phyloP scores from a whole-genome alignment of 2,888 invertebrate species.

The Apantesis nais region DNA sequence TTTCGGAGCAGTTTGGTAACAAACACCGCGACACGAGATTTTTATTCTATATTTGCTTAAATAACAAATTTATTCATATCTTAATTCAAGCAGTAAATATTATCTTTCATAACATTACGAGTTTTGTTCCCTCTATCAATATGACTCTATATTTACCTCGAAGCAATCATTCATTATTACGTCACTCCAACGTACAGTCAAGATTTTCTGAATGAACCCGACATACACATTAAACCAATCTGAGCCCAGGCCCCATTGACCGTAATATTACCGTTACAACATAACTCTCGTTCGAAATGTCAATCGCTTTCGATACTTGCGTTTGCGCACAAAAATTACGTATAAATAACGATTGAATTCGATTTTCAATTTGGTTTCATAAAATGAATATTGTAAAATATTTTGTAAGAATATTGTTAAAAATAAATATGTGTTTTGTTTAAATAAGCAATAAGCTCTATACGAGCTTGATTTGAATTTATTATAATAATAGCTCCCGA shows the following conservation, averaged over 20 bases:
- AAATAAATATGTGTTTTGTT: background rate
- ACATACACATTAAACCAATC: conserved; percentile 41
- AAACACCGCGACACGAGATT: no score
- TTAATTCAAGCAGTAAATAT: background rate
- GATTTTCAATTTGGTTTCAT: conserved; percentile 16
- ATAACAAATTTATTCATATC: no score
- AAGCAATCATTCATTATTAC: conserved; percentile 8
- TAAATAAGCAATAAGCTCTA: no score
- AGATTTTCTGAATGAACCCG: conserved; percentile 34
- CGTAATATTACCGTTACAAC: conserved; percentile 49
- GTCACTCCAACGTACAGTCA: conserved; percentile 1
- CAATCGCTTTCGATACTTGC: conserved; percentile 61
- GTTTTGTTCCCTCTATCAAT: background rate
- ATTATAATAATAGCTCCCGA: background rate
- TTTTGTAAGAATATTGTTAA: background rate
- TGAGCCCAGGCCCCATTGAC: conserved; percentile 41
- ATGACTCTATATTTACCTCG: conserved; percentile 1
- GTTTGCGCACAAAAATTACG: conserved; percentile 27
- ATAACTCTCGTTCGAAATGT: conserved; percentile 63
- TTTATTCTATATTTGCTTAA: no score
- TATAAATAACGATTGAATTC: conserved; percentile 21
- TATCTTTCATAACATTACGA: background rate
- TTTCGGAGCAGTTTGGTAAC: no score
- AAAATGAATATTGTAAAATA: background rate
- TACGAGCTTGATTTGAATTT: no score